Evolutionary conservation across 2,888 invertebrate genomes (phyloP).

Genomic region (Dryocosmus kuriphilus): DNA sequence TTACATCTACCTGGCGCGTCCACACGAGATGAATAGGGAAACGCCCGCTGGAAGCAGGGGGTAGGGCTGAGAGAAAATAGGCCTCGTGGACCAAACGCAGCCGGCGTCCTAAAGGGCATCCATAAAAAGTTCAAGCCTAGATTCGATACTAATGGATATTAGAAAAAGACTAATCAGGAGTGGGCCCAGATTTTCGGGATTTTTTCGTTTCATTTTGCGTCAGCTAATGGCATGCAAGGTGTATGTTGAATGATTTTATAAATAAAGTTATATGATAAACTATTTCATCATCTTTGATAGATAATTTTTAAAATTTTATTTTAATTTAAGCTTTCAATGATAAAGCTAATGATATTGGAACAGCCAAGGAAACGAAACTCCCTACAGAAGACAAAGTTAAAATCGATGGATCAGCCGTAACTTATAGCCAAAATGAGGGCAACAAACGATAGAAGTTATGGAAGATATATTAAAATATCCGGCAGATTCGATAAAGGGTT

Average conservation of each 20-base stretch:
- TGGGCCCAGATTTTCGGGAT: constrained; percentile 87
- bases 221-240: constrained; percentile 91
- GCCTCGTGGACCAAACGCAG: too few relatives aligned
- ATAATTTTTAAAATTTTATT: not conserved
- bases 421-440: constrained; percentile 91
- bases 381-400: constrained; percentile 85
- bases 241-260: constrained; percentile 69
- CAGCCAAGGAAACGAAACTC: constrained; percentile 87
- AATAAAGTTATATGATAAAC: not conserved
- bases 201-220: constrained; percentile 91
- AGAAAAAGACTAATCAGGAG: constrained; percentile 84
- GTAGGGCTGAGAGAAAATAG: too few relatives aligned
- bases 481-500: constrained; percentile 80
- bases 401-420: constrained; percentile 92
- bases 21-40: too few relatives aligned
- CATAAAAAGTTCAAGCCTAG: too few relatives aligned
- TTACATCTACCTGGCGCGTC: too few relatives aligned
- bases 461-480: constrained; percentile 83
- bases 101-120: too few relatives aligned
- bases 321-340: constrained; percentile 87
- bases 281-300: not conserved
- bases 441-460: constrained; percentile 91
- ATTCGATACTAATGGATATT: too few relatives aligned
- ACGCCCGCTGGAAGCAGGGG: too few relatives aligned
- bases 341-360: constrained; percentile 84